Base-by-base conservation (phyloP, 2,888 invertebrate species). In the Habroteleia sp. region DNA sequence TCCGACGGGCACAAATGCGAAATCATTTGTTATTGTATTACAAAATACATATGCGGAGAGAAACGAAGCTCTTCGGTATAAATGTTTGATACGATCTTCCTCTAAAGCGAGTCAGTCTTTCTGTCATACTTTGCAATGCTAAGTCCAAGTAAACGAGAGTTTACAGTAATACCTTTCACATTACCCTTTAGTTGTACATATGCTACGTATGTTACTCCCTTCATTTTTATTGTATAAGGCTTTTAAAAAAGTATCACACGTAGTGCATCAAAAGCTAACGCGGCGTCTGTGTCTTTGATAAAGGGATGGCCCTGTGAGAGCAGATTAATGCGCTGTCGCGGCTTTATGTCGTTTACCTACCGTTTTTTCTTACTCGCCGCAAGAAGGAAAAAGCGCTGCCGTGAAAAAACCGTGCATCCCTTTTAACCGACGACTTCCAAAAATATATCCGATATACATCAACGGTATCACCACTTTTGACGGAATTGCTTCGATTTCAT, bases 311-410 rank as follows among this genome's bases (percentile, higher is more conserved):
- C 69, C 42, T 66, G 44, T 35, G 14, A 52, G 54, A 65, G 41
- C 66, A 60, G 71, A 71, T 69, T 76, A 72, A 77, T 77, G 77
- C 63, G 46, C 66, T 60, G 50, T 72, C 54, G 68, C 44, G 56
- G 71, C 74, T 65, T 74, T 54, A 52, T 62, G 50, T 37, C 65
- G 56, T 72, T 72, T 62, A 65, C 50, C 58, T 48, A 65, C 58
- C 72, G 72, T n/a, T 72, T 72, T 63, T 54, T 65, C 72, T 72
- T 63, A 35, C 39, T 42, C 35, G 29, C 11, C 25, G 2, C n/a
- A 54, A 66, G 33, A 42, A 52, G 13, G 10, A 7, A 8, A 29
- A 50, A 50, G 41, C 20, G 41, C 44, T 27, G 8, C 29, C 8
- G 13, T 7, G 37, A 56, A 54, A 58, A 58, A 46, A 33, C 33